Base-by-base conservation (phyloP, 2,113 vertebrate genomes). In the Ptychochromis oligacanthus region DNA sequence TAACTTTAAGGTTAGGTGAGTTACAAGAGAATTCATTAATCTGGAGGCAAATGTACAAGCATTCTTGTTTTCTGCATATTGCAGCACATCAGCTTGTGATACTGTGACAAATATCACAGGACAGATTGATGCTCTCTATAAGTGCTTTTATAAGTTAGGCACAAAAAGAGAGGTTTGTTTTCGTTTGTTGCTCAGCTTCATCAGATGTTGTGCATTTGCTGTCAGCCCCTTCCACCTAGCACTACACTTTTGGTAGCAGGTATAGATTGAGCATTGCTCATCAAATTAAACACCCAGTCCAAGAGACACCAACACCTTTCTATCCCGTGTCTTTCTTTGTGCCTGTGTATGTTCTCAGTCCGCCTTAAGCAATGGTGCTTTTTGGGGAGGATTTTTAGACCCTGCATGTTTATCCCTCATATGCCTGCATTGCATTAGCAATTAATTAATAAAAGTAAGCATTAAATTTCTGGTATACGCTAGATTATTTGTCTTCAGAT, bases 81-180 rank as follows among this genome's bases (percentile, higher is more conserved):
- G 76, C 70, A 15, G 5, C 55, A 55, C 88, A 65, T 40, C 75
- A 62, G 55, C 70, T 67, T 84, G 82, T 86, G 83, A 87, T 78
- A 75, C 22, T 75, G 81, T 87, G 86, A 84, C 81, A 91, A 64
- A 82, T 89, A 85, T 86, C 88, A 89, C 4, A 75, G 78, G 76
- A 77, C 84, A 88, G 75, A 89, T 59, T 88, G 89, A 89, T 81
- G 75, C 84, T 82, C 36, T 49, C 17, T 83, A 58, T 70, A 82
- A 84, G 80, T 54, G 57, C 76, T 79, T 88, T 89, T 75, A 85
- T 62, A 80, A 80, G 75, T 81, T 57, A 74, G 18, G 61, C 79
- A 49, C 79, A 54, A 64, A 74, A 76, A 75, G 75, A n/a, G 46
- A 78, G 65, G 78, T 84, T 84, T 79, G 81, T 86, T 88, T 56